Evolutionary conservation across 2,113 vertebrate genomes (phyloP), one percentile per base, ranked within the genome.

Genomic region (Furnarius figulus): DNA sequence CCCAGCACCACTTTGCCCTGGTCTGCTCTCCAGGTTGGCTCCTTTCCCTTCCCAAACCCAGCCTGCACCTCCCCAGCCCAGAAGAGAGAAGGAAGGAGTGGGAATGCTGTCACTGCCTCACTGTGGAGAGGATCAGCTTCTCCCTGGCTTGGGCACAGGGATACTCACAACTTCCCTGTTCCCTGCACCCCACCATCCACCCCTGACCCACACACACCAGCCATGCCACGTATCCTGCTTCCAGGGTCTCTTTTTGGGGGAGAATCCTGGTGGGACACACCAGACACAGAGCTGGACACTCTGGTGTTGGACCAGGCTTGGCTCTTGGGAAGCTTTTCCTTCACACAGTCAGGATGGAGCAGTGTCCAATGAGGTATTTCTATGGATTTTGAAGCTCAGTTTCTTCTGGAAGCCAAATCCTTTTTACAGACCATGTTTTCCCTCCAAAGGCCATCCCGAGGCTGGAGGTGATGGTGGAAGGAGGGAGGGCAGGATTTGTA

Each of bases 341-440:
- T 30, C 52, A 0, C 50, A 3, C 58, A 22, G 40, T 55, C 79
- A 67, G 56, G 30, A 77, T 75, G 11, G 65, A 65, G 17, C 14
- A 47, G 56, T 30, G 76, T 50, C 65, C 67, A 11, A 42, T 33
- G 93, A 95, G 80, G 78, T 91, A 86, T 75, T 91, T 87, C 92
- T 80, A 33, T 27, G 95, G 68, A 44, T 49, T 65, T n/a, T 50
- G 61, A 70, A 91, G 83, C 72, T 80, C 24, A 4, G 42, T 53
- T 83, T 42, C 55, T 14, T 28, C 37, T 46, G 50, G 72, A 84
- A 92, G 39, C 70, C 53, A 78, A 86, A 86, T 35, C 33, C 6
- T 53, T 55, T 10, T 24, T 17, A 30, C 73, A 76, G 33, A 30
- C 9, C 23, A 3, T 2, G 10, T 44, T 70, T n/a, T 4, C 2